Evolutionary conservation across 2,113 vertebrate species (phyloP).

Genomic region (Cyanoderma ruficeps): DNA sequence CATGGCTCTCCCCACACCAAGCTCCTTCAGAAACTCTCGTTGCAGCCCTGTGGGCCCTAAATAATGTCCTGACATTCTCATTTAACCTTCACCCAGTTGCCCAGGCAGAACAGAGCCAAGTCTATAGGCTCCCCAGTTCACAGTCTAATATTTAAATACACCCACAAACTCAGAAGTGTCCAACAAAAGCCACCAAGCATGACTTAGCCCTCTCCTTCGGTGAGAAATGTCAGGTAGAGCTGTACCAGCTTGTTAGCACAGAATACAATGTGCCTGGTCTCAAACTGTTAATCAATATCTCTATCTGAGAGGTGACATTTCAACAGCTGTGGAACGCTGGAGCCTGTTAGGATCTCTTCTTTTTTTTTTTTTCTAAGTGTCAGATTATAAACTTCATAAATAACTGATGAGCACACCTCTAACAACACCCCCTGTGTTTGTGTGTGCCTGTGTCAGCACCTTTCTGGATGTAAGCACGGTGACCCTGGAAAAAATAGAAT

Average conservation of each 20-base stretch:
- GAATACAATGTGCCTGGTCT: conserved; percentile 55
- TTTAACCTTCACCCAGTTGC: neutral
- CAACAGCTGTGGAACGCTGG: conserved; percentile 71
- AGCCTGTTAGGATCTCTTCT: conserved; percentile 60
- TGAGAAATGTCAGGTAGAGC: conserved; percentile 21
- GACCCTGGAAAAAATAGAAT: neutral
- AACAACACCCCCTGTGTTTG: neutral
- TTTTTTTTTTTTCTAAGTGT: conserved; percentile 38
- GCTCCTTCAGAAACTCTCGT: neutral
- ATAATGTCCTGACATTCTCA: neutral
- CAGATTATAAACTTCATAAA: conserved; percentile 71
- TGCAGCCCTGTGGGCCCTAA: neutral
- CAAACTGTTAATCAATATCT: conserved; percentile 78
- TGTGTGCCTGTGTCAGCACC: conserved; percentile 13
- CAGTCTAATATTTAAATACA: neutral
- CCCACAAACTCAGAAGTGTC: neutral
- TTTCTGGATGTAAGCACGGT: neutral
- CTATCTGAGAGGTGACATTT: conserved; percentile 78
- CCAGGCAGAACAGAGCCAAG: neutral
- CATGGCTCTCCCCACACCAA: neutral
- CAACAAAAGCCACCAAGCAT: conserved; percentile 22
- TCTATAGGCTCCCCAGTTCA: neutral
- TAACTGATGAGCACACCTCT: conserved; percentile 69
- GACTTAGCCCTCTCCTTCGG: conserved; percentile 50
- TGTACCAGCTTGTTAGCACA: conserved; percentile 51